phyloP scores from a whole-genome alignment of 1,140 invertebrate genomes.

The Coboldia fuscipes region DNA sequence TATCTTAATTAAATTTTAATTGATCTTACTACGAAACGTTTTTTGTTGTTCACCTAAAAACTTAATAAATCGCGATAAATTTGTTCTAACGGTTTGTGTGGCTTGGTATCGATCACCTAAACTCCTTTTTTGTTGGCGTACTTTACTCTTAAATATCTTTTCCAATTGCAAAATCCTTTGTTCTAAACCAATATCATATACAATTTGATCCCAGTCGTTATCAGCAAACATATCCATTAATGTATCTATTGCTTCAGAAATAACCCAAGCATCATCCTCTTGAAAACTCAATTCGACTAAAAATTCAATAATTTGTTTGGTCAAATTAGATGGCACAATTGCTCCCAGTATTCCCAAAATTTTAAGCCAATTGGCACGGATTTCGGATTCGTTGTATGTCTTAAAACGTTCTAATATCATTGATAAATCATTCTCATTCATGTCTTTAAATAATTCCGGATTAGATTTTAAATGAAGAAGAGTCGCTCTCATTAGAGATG shows the following conservation, averaged over 20 bases:
- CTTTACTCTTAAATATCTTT: constrained; percentile 40
- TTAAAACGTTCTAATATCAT: constrained; percentile 33
- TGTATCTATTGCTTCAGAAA: constrained; percentile 49
- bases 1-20: background rate
- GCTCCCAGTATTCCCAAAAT: constrained; percentile 36
- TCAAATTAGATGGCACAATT: constrained; percentile 13
- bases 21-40: constrained; percentile 2
- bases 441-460: constrained; percentile 15
- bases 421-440: constrained; percentile 18
- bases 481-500: constrained; percentile 13
- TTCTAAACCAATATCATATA: constrained; percentile 35
- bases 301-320: constrained; percentile 11
- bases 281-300: constrained; percentile 8
- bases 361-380: constrained; percentile 42
- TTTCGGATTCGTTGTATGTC: constrained; percentile 29
- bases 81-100: constrained; percentile 41
- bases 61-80: constrained; percentile 46
- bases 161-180: constrained; percentile 29
- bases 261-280: constrained; percentile 34
- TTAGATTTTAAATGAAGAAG: constrained; percentile 10
- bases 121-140: constrained; percentile 36
- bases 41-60: constrained; percentile 28
- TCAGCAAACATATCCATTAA: constrained; percentile 58
- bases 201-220: constrained; percentile 43
- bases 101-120: constrained; percentile 40